These are phyloP conservation scores for Macroteleia sp. DNA, from an alignment of 2,888 invertebrate genomes.

Conservation along the genomic window DNA sequence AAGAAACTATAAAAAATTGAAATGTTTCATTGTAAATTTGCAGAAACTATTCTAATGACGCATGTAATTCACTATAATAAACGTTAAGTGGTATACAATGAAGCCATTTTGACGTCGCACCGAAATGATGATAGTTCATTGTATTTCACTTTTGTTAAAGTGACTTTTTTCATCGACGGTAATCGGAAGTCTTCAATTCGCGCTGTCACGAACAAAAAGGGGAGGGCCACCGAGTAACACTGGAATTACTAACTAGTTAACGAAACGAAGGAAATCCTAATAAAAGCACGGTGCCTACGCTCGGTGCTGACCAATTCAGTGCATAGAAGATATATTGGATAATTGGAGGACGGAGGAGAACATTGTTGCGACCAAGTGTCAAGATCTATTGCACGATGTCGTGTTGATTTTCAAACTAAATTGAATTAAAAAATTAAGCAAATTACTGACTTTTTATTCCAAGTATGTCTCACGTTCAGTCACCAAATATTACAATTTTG, in stretches of 20 bases:
- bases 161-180: conserved; percentile 57
- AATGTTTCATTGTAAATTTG: neutral
- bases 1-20: neutral
- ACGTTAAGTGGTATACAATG: conserved; percentile 46
- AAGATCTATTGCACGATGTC: conserved; percentile 43
- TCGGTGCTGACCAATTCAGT: conserved; percentile 65
- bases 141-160: conserved; percentile 59
- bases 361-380: conserved; percentile 51
- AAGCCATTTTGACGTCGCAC: conserved; percentile 18
- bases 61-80: conserved; percentile 20
- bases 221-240: conserved; percentile 30
- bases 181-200: conserved; percentile 65
- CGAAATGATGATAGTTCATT: conserved; percentile 27
- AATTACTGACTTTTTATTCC: no score
- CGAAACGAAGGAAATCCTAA: conserved; percentile 77
- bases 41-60: neutral
- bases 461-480: no score
- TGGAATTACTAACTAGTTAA: conserved; percentile 71
- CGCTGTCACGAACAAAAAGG: conserved; percentile 51
- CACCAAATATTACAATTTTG: no score
- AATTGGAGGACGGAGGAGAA: conserved; percentile 72
- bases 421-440: conserved; percentile 14
- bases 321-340: conserved; percentile 74
- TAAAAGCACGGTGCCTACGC: conserved; percentile 69
- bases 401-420: conserved; percentile 21